Base-by-base conservation (phyloP, 2,797 vertebrate species). In the Paratrypauchen microcephalus region DNA sequence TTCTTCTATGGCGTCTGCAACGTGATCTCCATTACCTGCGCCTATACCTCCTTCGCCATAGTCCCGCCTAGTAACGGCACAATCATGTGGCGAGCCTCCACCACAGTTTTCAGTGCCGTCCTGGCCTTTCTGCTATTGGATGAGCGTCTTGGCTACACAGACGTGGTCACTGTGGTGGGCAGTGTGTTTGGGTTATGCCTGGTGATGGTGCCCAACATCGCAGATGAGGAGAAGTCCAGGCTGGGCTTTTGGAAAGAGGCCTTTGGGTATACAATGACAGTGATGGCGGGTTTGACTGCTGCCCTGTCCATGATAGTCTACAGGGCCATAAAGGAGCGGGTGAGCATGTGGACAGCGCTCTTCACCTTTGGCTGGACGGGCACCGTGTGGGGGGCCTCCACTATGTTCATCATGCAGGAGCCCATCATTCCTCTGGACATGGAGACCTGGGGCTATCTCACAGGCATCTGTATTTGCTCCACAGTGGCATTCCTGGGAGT, bases 351-450 rank as follows among this genome's bases (percentile, higher is more conserved):
- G 98, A 96, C 96, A 0, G 98, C 97, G 0, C 94, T 99, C 32
- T 99, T 99, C 88, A 99, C 97, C 52, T 99, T 99, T 39, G 97
- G 97, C 45, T 99, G 98, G 98, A 99, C 96, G 0, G 97, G 98
- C 86, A 98, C 94, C 0, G 90, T 96, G 59, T 99, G 98, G 97
- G 98, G 97, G 18, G 92, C 94, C 0, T 98, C 96, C 72, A 98
- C 96, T 73, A 99, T 99, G 97, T 99, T 99, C 76, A 70, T 97
- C 83, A 95, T 99, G 93, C 98, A 99, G 91, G 95, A 99, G 86
- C 97, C 98, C 55, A 97, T 98, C 24, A 93, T 99, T 68, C 98
- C 97, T 39, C 86, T 99, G 87, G 96, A 99, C 26, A 95, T 92
- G 82, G 96, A 99, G 91, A 98, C 97, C 32, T 99, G 97, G 98